Evolutionary conservation across 30 jellyfish, hydroid and myxozoan genomes (phyloP).

Genomic region (Phacellophora camtschatica): DNA sequence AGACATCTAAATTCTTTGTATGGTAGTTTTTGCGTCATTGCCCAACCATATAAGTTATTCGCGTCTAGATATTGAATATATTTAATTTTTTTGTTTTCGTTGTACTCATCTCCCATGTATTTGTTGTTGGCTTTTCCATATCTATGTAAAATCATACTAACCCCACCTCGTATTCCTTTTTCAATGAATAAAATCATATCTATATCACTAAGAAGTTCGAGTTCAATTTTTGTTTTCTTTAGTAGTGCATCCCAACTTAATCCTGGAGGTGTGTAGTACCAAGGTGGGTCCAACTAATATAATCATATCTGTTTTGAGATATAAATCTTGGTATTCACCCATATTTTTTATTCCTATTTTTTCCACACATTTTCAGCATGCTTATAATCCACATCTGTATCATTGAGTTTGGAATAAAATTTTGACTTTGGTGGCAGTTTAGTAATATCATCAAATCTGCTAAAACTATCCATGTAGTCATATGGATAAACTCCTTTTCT

Average conservation of each 20-base stretch:
- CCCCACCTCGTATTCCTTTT: conserved; percentile 27
- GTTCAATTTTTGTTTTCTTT: not conserved
- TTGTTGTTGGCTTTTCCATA: too few species aligned
- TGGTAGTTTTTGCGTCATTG: too few species aligned
- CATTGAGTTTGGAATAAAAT: not conserved
- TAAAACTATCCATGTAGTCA: not conserved
- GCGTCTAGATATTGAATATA: too few species aligned
- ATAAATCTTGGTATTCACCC: conserved; percentile 21
- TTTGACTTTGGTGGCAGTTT: not conserved
- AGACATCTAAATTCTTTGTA: too few species aligned
- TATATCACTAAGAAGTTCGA: not conserved
- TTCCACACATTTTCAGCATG: conserved; percentile 5
- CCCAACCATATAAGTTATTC: too few species aligned
- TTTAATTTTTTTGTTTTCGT: too few species aligned
- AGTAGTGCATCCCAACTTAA: conserved; percentile 14
- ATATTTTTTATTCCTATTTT: not conserved
- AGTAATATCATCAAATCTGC: not conserved
- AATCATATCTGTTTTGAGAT: not conserved
- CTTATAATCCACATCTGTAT: conserved; percentile 5
- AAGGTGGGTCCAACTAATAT: conserved; percentile 8
- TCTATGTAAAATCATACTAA: too few species aligned
- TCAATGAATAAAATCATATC: not conserved
- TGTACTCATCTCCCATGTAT: too few species aligned
- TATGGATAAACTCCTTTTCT: conserved; percentile 35
- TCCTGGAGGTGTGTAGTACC: conserved; percentile 4